These are phyloP conservation scores for Anisognathus igniventris DNA, from an alignment of 2,797 vertebrate species.

Conservation along the genomic window DNA sequence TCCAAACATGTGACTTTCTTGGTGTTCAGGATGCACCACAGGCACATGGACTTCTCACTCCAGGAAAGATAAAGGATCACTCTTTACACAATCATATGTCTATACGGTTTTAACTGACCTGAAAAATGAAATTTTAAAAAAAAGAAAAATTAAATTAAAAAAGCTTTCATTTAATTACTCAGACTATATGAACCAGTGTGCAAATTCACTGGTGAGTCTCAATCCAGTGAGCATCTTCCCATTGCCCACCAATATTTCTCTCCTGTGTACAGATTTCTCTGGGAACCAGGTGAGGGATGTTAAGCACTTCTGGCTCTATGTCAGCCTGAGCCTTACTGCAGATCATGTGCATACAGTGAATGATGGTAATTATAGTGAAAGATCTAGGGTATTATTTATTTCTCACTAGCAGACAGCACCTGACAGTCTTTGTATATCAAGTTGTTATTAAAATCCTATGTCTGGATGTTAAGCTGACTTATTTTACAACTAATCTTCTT, in stretches of 20 bases:
- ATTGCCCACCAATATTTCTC: not conserved
- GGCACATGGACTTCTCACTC: fast-evolving
- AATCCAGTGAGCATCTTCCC: not conserved
- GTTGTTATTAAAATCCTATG: slow-evolving; percentile 67
- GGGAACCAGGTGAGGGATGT: not conserved
- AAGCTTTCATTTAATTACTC: not conserved
- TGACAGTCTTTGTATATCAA: slow-evolving; percentile 68
- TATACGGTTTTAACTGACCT: not conserved
- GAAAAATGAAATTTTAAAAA: not conserved
- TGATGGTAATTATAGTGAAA: slow-evolving; percentile 60
- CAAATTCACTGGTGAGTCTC: not conserved
- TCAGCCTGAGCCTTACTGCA: not conserved
- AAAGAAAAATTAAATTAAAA: not conserved
- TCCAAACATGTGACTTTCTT: not conserved
- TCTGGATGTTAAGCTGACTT: slow-evolving; percentile 65
- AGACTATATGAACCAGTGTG: not conserved
- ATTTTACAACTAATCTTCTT: slow-evolving; percentile 71
- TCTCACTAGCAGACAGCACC: slow-evolving; percentile 58
- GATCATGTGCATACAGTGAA: slow-evolving; percentile 18
- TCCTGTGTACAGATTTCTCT: not conserved
- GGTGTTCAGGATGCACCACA: not conserved
- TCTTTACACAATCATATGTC: not conserved
- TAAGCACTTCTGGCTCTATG: slow-evolving; percentile 12
- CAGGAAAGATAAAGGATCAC: not conserved
- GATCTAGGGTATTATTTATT: slow-evolving; percentile 60